Evolutionary conservation across 2,113 vertebrate species (phyloP).

Genomic region (Barbus barbus): DNA sequence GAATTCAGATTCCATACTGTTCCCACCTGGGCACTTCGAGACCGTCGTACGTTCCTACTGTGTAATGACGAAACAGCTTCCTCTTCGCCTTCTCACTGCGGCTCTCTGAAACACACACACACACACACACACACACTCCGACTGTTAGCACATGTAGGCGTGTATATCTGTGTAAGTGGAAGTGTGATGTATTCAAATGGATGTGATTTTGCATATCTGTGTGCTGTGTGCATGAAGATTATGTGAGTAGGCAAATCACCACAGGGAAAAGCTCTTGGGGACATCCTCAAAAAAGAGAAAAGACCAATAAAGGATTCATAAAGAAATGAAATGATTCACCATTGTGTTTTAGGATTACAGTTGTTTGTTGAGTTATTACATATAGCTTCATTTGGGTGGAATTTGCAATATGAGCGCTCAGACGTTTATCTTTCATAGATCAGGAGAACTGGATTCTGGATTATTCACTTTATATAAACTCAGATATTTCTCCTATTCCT

Average conservation of each 20-base stretch:
- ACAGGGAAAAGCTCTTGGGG: conserved; percentile 3
- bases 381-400: not conserved
- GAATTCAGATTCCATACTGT: not conserved
- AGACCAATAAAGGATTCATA: not conserved
- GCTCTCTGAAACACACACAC: conserved; percentile 78
- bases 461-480: too few relatives aligned
- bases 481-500: too few relatives aligned
- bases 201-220: conserved; percentile 23
- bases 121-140: conserved; percentile 58
- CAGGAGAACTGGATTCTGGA: too few relatives aligned
- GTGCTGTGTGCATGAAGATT: not conserved
- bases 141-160: conserved; percentile 22
- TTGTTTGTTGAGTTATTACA: not conserved
- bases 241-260: conserved; percentile 5
- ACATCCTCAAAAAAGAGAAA: not conserved
- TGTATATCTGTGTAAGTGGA: conserved; percentile 9
- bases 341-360: not conserved
- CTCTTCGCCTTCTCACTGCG: conserved; percentile 89
- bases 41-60: conserved; percentile 91
- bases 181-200: conserved; percentile 2
- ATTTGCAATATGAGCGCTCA: too few relatives aligned
- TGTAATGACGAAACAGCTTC: conserved; percentile 90
- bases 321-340: not conserved
- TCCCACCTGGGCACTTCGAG: conserved; percentile 87
- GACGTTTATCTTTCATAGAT: too few relatives aligned